Percentiles rank a stretch among this genome's conserved stretches.
phyloP scores from a whole-genome alignment of 1,140 invertebrate species.

The Euglossa dilemma region DNA sequence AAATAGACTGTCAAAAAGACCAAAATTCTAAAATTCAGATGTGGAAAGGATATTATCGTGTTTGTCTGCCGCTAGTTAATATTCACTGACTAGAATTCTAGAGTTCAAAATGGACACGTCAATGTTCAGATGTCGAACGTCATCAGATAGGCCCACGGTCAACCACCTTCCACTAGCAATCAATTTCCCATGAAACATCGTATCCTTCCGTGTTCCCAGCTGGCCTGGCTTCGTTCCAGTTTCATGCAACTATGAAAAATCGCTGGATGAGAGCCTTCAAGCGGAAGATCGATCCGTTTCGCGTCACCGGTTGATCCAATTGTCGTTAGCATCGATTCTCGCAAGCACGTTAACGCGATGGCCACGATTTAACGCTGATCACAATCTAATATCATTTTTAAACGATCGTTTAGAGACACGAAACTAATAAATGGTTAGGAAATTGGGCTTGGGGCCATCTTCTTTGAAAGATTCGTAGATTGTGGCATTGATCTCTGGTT shows the following conservation, averaged over 20 bases:
- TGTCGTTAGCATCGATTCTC: not conserved
- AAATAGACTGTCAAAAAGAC: no score
- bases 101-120: not conserved
- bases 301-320: not conserved
- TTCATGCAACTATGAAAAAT: not conserved
- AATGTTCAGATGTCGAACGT: not conserved
- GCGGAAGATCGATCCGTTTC: not conserved
- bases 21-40: no score
- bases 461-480: no score
- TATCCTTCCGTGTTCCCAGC: not conserved
- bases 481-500: no score
- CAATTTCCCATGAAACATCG: not conserved
- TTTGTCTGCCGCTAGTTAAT: no score
- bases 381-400: not conserved
- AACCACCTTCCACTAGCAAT: not conserved
- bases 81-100: no score
- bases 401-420: not conserved
- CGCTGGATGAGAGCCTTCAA: not conserved
- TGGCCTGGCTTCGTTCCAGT: not conserved
- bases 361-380: not conserved
- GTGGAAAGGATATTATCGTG: no score
- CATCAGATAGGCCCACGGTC: no score
- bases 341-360: not conserved
- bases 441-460: not conserved
- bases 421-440: not conserved